Base-by-base conservation (phyloP, 2,113 vertebrate genomes). In the Girardinichthys multiradiatus region DNA sequence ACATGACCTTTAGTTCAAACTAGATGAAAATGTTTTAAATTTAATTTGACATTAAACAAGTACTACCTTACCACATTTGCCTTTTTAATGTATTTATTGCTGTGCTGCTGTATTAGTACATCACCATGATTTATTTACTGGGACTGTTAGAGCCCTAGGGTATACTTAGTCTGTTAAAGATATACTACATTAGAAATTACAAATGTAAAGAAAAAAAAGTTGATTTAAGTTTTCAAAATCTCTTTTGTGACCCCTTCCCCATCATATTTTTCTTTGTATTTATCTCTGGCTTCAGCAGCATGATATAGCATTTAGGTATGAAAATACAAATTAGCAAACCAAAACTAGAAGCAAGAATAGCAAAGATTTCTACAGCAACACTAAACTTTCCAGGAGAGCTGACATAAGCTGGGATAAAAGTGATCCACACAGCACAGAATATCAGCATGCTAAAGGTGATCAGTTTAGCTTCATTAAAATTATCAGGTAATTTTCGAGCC, bases 401-500 rank as follows among this genome's bases (percentile, higher is more conserved):
- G 72, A 94, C 84, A 84, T 94, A 94, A 0, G 92, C 93, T 15
- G 94, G 94, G 26, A 94, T 94, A n/a, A 95, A 94, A 17, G 92
- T 88, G 54, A 92, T 81, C 94, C 94, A 95, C 0, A 94, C 93
- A 6, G 91, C 88, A 77, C 92, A 94, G 84, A 94, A 93, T 79
- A 94, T 94, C 72, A 94, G 35, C 94, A 94, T 95, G 82, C 94
- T 95, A 21, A 94, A 95, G 10, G 94, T 94, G 54, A 95, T 95
- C 2, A 91, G 92, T 79, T 94, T 94, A 31, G 93, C 93, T 70
- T 94, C 94, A n/a, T 94, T 95, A 33, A 95, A 94, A 29, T 93
- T 94, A 78, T 93, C 92, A 0, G 93, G 93, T 7, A 95, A 72
- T 42, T 92, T 95, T 1, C 91, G 85, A 24, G 89, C 92, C 51